phyloP scores from a whole-genome alignment of 1,140 invertebrate genomes.

The Andrena cerasifolii region DNA sequence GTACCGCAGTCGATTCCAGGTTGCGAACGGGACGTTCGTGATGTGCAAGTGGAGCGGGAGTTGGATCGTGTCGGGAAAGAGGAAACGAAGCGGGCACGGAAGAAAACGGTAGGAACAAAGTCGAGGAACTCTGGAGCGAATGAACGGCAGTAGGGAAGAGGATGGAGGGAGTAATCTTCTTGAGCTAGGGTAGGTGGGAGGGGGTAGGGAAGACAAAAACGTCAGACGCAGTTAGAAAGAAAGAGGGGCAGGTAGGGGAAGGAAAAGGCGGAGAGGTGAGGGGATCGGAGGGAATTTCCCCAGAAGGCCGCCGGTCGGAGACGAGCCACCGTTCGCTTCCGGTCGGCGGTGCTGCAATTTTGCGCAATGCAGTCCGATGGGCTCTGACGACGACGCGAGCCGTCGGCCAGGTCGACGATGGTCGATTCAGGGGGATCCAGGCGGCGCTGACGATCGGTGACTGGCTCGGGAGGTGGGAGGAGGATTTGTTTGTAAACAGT shows the following conservation, averaged over 20 bases:
- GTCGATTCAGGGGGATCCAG: constrained; percentile 41
- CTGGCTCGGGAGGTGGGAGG: constrained; percentile 49
- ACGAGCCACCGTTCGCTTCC: constrained; percentile 36
- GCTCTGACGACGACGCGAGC: constrained; percentile 10
- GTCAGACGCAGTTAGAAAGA: too few relatives aligned
- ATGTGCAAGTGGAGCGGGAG: neutral
- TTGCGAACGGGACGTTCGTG: constrained; percentile 38
- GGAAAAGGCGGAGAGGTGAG: neutral
- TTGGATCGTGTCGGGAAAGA: constrained; percentile 5
- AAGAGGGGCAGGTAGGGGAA: neutral
- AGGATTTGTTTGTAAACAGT: constrained; percentile 78
- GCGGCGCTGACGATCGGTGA: neutral
- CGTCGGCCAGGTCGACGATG: constrained; percentile 11
- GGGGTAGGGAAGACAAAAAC: too few relatives aligned
- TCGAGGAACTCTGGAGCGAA: neutral
- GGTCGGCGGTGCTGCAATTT: constrained; percentile 66
- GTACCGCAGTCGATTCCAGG: constrained; percentile 48
- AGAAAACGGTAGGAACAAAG: constrained; percentile 5
- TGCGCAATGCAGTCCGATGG: constrained; percentile 72
- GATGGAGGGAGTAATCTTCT: neutral
- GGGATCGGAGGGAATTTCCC: constrained; percentile 53
- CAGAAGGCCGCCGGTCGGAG: constrained; percentile 44
- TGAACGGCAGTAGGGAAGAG: neutral
- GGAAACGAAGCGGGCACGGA: constrained; percentile 29
- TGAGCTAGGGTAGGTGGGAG: neutral